phyloP scores from a whole-genome alignment of 2,888 invertebrate genomes.

The Hipparchia semele region DNA sequence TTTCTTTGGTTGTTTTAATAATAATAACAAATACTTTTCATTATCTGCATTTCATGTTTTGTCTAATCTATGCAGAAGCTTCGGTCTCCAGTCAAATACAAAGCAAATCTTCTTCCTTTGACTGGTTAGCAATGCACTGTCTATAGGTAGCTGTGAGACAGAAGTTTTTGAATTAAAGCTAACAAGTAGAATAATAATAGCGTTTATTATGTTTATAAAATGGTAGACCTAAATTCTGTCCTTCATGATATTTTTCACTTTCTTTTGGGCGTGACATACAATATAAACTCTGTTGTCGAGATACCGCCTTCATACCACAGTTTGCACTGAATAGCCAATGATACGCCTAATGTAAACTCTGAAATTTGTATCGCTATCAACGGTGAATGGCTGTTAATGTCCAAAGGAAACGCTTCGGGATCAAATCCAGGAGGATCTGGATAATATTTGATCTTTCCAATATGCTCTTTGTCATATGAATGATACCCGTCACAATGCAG shows the following conservation, averaged over 20 bases:
- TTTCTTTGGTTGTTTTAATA: too few relatives aligned
- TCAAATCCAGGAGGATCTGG: constrained; percentile 73
- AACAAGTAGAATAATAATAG: neutral
- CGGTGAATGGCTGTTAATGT: constrained; percentile 51
- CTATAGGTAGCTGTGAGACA: too few relatives aligned
- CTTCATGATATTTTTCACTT: constrained; percentile 6
- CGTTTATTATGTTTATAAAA: neutral
- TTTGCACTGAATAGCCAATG: constrained; percentile 65
- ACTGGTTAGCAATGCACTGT: too few relatives aligned
- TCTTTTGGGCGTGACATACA: constrained; percentile 59
- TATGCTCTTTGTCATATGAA: constrained; percentile 68
- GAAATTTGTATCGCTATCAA: constrained; percentile 67
- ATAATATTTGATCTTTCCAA: constrained; percentile 63
- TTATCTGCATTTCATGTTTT: too few relatives aligned
- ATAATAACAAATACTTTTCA: too few relatives aligned
- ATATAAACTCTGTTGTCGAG: constrained; percentile 59
- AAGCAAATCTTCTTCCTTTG: too few relatives aligned
- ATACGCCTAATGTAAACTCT: constrained; percentile 63
- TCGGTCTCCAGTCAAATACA: too few relatives aligned
- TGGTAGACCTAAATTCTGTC: neutral
- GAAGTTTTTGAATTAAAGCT: too few relatives aligned
- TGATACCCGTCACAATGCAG: constrained; percentile 63
- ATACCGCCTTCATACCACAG: constrained; percentile 67
- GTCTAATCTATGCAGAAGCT: too few relatives aligned
- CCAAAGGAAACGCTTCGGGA: constrained; percentile 57